phyloP scores from a whole-genome alignment of 1,140 invertebrate genomes.

The Melitaea cinxia region DNA sequence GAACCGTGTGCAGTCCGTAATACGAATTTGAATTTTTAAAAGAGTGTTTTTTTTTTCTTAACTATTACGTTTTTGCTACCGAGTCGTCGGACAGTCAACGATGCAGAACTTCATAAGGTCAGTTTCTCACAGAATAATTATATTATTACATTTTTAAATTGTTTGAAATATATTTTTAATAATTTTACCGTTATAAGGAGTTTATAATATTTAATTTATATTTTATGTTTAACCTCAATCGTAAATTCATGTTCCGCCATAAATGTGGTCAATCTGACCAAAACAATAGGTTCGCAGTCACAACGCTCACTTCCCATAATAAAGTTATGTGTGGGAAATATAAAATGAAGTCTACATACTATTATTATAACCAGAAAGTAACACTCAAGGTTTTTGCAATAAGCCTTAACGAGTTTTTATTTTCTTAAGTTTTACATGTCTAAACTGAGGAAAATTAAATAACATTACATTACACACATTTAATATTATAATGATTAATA shows the following conservation, averaged over 20 bases:
- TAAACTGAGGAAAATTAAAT: no score
- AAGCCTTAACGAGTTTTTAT: not conserved
- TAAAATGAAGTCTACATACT: slow-evolving; percentile 3
- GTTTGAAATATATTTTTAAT: slow-evolving; percentile 2
- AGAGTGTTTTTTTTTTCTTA: slow-evolving; percentile 47
- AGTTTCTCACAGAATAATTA: slow-evolving; percentile 37
- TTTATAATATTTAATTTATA: slow-evolving; percentile 1
- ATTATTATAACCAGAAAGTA: not conserved
- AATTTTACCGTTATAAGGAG: not conserved
- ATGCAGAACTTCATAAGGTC: slow-evolving; percentile 72
- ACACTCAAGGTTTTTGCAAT: no score
- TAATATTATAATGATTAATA: no score
- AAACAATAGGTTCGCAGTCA: slow-evolving; percentile 32
- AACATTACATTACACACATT: no score
- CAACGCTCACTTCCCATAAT: slow-evolving; percentile 35
- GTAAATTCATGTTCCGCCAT: slow-evolving; percentile 11
- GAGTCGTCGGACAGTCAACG: slow-evolving; percentile 45
- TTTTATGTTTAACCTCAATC: slow-evolving; percentile 19
- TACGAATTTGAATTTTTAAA: slow-evolving; percentile 47
- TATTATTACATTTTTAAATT: not conserved
- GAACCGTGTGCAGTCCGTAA: slow-evolving; percentile 48
- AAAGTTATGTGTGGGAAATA: slow-evolving; percentile 34
- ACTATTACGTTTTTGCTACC: slow-evolving; percentile 39
- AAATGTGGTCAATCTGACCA: slow-evolving; percentile 28
- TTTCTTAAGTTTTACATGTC: no score